Base-by-base conservation (phyloP, 1,140 invertebrate species). In the Thaumetopoea pityocampa region DNA sequence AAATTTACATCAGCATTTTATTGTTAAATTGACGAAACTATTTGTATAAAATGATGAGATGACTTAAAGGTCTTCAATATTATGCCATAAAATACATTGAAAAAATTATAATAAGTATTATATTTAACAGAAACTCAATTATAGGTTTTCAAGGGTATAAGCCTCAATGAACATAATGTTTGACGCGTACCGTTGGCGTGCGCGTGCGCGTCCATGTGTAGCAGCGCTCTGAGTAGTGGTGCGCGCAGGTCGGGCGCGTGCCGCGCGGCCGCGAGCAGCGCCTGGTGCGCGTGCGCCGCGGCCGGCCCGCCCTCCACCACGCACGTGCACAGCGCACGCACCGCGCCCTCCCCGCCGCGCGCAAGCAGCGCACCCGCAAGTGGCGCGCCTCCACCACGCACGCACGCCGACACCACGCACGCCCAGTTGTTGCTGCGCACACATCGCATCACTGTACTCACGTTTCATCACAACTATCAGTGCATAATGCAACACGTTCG, bases 401-500 rank as follows among this genome's bases (percentile, higher is more conserved):
- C 59, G 24, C 71, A 70, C 20, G 70, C 59, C 12, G 65, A 57
- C 19, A 81, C 63, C 35, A 81, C 70, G 18, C 59, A 59, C 30
- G 74, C 65, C 77, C 77, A 81, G 28, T 76, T 78, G 51, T 81
- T 81, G 37, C 77, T 81, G 45, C 5, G 18, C 24, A 40, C 15
- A 16, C 16, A 23, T 32, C 35, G 18, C 15, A 45, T 12, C n/a
- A 18, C 2, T 26, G 11, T n/a, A 7, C 8, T n/a, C n/a, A n/a
- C n/a, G 2, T 1, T 6, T 2, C 19, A 4, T 6, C n/a, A 2
- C 6, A 23, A 1, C 11, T 29, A 10, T 18, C 1, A 11, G 7
- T 1, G 6, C 7, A 1, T 20, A 9, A 16, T 18, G 4, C 11
- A 32, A 4, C n/a, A n/a, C n/a, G n/a, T n/a, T n/a, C n/a, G n/a